Percentiles rank a stretch among this genome's conserved stretches.
These are phyloP conservation scores for Neotoma lepida DNA, from an alignment of 2,113 vertebrate species.

Conservation along the genomic window DNA sequence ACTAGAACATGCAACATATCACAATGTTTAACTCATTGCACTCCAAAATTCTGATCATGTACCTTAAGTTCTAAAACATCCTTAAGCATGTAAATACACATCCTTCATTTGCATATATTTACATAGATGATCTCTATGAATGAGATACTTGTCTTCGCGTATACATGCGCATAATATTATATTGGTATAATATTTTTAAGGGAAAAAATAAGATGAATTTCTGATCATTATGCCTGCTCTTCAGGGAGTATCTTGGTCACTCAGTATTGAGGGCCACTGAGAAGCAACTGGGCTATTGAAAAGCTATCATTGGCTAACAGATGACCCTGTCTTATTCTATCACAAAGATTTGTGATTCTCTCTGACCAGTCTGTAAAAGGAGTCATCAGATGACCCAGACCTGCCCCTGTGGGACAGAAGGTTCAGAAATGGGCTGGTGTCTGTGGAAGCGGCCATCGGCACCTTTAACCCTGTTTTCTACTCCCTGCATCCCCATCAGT, in stretches of 20 bases:
- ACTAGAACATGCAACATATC: neutral
- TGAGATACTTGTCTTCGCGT: neutral
- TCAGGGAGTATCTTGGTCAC: neutral
- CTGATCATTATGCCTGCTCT: neutral
- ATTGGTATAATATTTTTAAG: conserved; percentile 5
- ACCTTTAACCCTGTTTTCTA: neutral
- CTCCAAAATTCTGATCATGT: neutral
- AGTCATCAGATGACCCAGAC: neutral
- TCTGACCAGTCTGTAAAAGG: neutral
- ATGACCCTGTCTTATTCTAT: neutral
- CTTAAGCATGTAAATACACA: neutral
- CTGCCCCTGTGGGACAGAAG: neutral
- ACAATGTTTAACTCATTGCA: too few relatives aligned
- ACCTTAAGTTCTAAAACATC: neutral
- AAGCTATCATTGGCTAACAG: neutral
- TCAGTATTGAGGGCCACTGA: neutral
- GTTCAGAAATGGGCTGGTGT: accelerated
- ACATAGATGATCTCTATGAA: too few relatives aligned
- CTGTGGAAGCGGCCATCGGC: too few relatives aligned
- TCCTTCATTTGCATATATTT: neutral
- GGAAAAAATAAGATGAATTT: neutral
- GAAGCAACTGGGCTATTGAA: neutral
- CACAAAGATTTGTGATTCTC: neutral
- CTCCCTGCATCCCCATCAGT: too few relatives aligned
- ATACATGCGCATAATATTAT: neutral